Base-by-base conservation (phyloP, 2,797 vertebrate species). In the Oreortyx pictus region DNA sequence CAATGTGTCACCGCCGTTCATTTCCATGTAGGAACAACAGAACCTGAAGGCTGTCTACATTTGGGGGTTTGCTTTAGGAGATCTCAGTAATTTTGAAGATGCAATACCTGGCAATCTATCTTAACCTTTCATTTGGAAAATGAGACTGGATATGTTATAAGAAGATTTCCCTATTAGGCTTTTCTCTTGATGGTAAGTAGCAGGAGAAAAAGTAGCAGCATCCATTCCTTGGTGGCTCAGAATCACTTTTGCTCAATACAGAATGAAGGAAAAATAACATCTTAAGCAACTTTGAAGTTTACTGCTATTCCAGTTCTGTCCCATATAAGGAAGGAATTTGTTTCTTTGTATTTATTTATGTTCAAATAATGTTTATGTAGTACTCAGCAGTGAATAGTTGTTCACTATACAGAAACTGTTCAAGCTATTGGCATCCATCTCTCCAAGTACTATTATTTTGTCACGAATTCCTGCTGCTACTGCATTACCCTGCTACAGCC, bases 41-140 rank as follows among this genome's bases (percentile, higher is more conserved):
- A 54, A 14, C 17, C 41, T 23, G 59, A 41, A 49, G 60, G 15
- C 20, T 57, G 3, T 14, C 35, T 44, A 1, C 1, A 0, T 37
- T 7, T 20, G 31, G 35, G 41, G 67, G 12, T 70, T 50, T 37
- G 37, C 11, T 61, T 72, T 29, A 39, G 57, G 56, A 35, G 20
- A 41, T 70, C 54, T 37, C 56, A 41, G 0, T 70, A 27, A 11
- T 20, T 65, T 6, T 3, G 16, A 37, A 74, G 62, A 17, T 25
- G 7, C 25, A 23, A 23, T 23, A 20, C 24, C 71, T 11, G 37
- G 23, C 23, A 41, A 29, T 33, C 57, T 24, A 19, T 64, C n/a
- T 24, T 31, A 70, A 35, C 8, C 31, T 82, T 64, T 8, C 23
- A 7, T 74, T 70, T 49, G 49, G 31, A 25, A 29, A 23, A 9